Evolutionary conservation across 2,113 vertebrate genomes (phyloP), one percentile per base, ranked within the genome.

Genomic region (Protomyctophum bolini): DNA sequence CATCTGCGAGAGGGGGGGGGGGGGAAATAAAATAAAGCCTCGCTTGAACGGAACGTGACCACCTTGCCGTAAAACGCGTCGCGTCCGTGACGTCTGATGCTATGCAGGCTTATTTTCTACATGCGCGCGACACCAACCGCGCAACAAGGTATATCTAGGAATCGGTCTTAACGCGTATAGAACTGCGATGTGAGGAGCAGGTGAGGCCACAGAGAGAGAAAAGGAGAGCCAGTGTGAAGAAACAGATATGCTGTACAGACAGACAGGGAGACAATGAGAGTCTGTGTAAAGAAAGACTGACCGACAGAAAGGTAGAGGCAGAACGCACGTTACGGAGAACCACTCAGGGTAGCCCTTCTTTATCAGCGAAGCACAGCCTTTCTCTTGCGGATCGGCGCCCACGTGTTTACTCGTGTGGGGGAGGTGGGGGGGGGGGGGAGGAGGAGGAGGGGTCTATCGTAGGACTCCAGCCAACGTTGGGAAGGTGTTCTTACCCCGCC

Each of bases 281-380:
- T 21, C 21, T 21, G 21, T 21, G 21, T 41, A 63, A 47, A 49
- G 55, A 62, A 56, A 14, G 46, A 64, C 57, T 0, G 21, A 49
- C 45, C 58, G 60, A 58, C 51, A 59, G 68, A 45, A 63, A 70
- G 33, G 47, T 12, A 45, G 59, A 50, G 57, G 8, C 73, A 68
- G 71, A 69, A 79, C 71, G 4, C 5, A 76, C 56, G 72, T 50
- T 51, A 65, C 63, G 82, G 62, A 67, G 66, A 71, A 81, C 87
- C 67, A 74, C 74, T 75, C 73, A 0, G 78, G 76, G 79, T 77
- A 76, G 78, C 71, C 69, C 66, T 86, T 21, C 21, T 21, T 87
- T 90, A 90, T 91, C 89, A 88, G 83, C 65, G 58, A 5, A 68
- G 66, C 59, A 77, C 89, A 91, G 88, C 82, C 72, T 80, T 72